phyloP scores from a whole-genome alignment of 1,140 invertebrate genomes.

The Diuraphis noxia region DNA sequence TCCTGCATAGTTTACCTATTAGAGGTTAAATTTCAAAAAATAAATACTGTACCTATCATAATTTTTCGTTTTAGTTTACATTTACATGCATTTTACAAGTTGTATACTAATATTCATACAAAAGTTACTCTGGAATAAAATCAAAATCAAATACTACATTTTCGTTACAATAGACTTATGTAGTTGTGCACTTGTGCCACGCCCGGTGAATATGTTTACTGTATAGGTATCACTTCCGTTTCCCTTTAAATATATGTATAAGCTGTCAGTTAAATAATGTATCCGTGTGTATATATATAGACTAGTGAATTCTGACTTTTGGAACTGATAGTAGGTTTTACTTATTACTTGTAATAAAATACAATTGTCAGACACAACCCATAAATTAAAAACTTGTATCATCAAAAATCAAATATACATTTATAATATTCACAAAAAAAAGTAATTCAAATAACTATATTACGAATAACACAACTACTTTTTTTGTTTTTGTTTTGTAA shows the following conservation, averaged over 20 bases:
- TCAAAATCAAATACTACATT: background rate
- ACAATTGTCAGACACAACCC: background rate
- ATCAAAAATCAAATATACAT: background rate
- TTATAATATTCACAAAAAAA: background rate
- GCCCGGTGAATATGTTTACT: background rate
- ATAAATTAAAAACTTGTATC: background rate
- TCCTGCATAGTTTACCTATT: too few relatives aligned
- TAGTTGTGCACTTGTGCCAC: background rate
- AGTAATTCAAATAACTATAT: background rate
- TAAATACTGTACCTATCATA: background rate
- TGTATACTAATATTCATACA: background rate
- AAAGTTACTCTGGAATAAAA: background rate
- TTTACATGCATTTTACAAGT: background rate
- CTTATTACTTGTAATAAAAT: background rate
- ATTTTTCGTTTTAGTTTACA: background rate
- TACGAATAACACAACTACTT: background rate
- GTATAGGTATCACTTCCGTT: background rate
- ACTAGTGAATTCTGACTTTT: background rate
- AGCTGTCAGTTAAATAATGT: constrained; percentile 21
- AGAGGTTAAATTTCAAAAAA: too few relatives aligned
- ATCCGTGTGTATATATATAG: background rate
- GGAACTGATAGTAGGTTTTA: background rate
- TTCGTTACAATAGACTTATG: background rate
- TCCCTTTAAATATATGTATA: background rate
- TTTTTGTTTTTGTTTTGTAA: too few relatives aligned